phyloP scores from a whole-genome alignment of 2,113 vertebrate species.

The Platichthys stellatus region DNA sequence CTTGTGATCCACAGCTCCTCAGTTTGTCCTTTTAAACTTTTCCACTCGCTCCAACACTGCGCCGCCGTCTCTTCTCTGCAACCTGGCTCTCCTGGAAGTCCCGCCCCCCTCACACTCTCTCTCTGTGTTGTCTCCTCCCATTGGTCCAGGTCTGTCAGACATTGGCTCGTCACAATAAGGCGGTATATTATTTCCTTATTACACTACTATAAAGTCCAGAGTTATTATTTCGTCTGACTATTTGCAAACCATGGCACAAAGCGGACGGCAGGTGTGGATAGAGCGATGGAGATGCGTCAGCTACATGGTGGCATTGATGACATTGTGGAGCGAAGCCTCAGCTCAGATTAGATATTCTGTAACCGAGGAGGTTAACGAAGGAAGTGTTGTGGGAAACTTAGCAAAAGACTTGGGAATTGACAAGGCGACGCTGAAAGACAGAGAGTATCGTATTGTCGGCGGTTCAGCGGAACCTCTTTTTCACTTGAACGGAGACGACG shows the following conservation, averaged over 20 bases:
- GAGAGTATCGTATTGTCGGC: conserved; percentile 70
- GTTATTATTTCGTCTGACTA: background rate
- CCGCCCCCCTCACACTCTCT: too few relatives aligned
- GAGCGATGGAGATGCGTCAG: conserved; percentile 31
- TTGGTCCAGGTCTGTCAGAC: too few relatives aligned
- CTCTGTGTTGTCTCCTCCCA: too few relatives aligned
- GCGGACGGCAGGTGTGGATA: conserved; percentile 21
- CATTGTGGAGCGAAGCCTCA: conserved; percentile 49
- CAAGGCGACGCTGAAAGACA: conserved; percentile 37
- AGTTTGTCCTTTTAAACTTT: too few relatives aligned
- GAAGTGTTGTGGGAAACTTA: conserved; percentile 69
- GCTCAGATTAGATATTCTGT: conserved; percentile 74
- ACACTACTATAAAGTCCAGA: background rate
- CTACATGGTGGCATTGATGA: conserved; percentile 22
- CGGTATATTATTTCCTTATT: background rate
- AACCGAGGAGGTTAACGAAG: conserved; percentile 68
- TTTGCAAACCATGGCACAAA: conserved; percentile 44
- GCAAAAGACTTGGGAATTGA: conserved; percentile 75
- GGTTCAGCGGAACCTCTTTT: conserved; percentile 63
- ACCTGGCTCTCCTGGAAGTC: too few relatives aligned
- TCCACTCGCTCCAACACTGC: too few relatives aligned
- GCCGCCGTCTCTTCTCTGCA: too few relatives aligned
- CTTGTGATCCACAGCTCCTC: too few relatives aligned
- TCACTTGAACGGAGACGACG: conserved; percentile 62
- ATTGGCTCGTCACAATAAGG: too few relatives aligned